Evolutionary conservation across 1,140 invertebrate species (phyloP).

Genomic region (Triops longicaudatus): DNA sequence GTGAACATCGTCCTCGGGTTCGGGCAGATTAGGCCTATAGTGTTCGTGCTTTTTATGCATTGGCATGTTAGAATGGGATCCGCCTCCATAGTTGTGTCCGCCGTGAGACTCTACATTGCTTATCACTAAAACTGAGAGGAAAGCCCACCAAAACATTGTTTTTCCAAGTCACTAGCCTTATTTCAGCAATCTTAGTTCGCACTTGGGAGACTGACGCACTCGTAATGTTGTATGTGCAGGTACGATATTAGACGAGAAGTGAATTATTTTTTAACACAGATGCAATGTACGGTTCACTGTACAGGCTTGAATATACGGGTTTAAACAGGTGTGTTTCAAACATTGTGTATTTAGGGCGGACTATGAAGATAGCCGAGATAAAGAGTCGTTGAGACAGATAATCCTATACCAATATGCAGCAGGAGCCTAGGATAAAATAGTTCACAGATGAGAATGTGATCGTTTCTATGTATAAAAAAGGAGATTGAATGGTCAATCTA

Average conservation of each 20-base stretch:
- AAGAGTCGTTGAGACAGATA: neutral
- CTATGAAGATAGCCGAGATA: neutral
- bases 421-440: neutral
- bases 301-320: neutral
- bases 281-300: neutral
- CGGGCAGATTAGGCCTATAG: conserved; percentile 50
- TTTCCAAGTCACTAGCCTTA: too few relatives aligned
- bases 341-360: neutral
- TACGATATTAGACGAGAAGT: too few relatives aligned
- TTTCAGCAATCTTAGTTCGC: too few relatives aligned
- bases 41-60: conserved; percentile 38
- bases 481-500: neutral
- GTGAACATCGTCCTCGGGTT: conserved; percentile 37
- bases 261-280: neutral
- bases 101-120: neutral
- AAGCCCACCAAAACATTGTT: neutral
- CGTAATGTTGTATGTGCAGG: too few relatives aligned
- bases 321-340: neutral
- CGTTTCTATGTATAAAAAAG: neutral
- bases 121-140: neutral
- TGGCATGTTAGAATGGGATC: conserved; percentile 18
- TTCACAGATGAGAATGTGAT: neutral
- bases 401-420: neutral
- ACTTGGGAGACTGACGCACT: too few relatives aligned
- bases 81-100: neutral